phyloP scores from a whole-genome alignment of 2,888 invertebrate species.

The Seira ritae region DNA sequence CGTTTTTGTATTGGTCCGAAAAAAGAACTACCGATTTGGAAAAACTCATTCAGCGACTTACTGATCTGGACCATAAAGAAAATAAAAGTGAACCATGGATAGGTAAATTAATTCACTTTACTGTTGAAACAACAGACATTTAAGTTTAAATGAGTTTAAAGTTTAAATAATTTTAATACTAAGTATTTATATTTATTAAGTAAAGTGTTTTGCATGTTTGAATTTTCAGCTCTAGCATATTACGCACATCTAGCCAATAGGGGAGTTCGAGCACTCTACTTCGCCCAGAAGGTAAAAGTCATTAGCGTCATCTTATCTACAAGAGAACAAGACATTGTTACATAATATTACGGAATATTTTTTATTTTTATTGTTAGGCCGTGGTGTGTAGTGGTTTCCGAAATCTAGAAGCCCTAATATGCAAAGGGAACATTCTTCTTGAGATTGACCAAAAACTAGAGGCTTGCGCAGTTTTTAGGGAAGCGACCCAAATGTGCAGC shows the following conservation, averaged over 20 bases:
- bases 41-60: constrained; percentile 78
- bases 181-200: too few relatives aligned
- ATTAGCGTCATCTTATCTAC: too few relatives aligned
- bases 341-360: not conserved
- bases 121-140: too few relatives aligned
- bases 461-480: constrained; percentile 82
- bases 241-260: constrained; percentile 81
- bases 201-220: too few relatives aligned
- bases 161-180: not conserved
- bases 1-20: constrained; percentile 76
- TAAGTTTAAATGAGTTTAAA: not conserved
- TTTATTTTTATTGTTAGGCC: constrained; percentile 58
- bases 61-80: constrained; percentile 68
- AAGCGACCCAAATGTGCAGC: constrained; percentile 81
- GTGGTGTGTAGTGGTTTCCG: constrained; percentile 60
- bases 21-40: constrained; percentile 81
- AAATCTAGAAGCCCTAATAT: constrained; percentile 82
- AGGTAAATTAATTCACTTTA: constrained; percentile 35
- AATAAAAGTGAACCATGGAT: constrained; percentile 83
- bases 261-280: constrained; percentile 83
- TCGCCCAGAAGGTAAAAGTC: constrained; percentile 81
- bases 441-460: constrained; percentile 83
- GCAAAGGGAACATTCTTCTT: constrained; percentile 83
- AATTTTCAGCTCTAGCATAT: constrained; percentile 84
- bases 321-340: too few relatives aligned